Evolutionary conservation across 2,888 invertebrate species (phyloP).

Genomic region (Tanaodytes sp.): DNA sequence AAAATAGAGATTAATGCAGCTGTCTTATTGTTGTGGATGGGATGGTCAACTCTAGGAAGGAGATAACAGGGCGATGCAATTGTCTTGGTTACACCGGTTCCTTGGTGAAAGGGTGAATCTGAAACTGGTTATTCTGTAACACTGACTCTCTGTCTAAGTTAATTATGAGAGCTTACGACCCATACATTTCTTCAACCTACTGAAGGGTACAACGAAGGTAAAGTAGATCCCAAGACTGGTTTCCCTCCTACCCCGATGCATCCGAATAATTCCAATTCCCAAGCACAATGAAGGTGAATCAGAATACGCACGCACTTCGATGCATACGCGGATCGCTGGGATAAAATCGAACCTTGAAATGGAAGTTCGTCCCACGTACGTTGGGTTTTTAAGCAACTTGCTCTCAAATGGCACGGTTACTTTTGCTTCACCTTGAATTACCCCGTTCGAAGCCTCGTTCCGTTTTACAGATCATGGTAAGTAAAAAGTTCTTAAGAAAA

Average conservation of each 20-base stretch:
- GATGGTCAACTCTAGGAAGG: conserved; percentile 73
- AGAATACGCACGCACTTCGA: too few species aligned
- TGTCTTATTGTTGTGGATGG: conserved; percentile 73
- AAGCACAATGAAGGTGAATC: neutral
- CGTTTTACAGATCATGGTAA: conserved; percentile 44
- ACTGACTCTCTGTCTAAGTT: conserved; percentile 72
- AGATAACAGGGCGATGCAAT: conserved; percentile 70
- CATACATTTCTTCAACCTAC: conserved; percentile 71
- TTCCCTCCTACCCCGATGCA: conserved; percentile 61
- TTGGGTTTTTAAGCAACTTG: too few species aligned
- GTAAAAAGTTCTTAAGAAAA: conserved; percentile 22
- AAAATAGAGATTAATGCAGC: conserved; percentile 71
- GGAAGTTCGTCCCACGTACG: too few species aligned
- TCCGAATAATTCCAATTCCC: neutral
- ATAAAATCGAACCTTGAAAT: too few species aligned
- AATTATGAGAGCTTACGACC: conserved; percentile 72
- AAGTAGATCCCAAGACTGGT: conserved; percentile 74
- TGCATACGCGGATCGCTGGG: too few species aligned
- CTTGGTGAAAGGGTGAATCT: conserved; percentile 71
- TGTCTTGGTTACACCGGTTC: conserved; percentile 71
- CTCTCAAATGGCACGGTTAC: too few species aligned
- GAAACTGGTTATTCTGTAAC: conserved; percentile 72
- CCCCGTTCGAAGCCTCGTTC: neutral
- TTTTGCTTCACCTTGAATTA: conserved; percentile 2
- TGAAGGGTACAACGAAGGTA: conserved; percentile 73